These are phyloP conservation scores for Scomberomorus guttatus DNA, from an alignment of 2,797 vertebrate species.

Conservation along the genomic window DNA sequence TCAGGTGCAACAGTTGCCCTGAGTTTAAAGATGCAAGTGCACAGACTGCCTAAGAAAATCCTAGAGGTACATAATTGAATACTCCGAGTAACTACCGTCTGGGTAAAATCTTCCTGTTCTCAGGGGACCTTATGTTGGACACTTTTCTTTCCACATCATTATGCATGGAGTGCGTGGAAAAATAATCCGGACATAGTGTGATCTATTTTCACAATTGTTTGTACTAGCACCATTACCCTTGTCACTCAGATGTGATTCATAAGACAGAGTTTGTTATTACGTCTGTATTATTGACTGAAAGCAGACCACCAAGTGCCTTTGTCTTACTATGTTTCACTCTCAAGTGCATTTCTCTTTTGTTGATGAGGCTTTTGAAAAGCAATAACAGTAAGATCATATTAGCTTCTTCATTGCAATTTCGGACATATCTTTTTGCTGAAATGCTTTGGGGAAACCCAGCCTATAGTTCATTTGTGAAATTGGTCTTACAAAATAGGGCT, in stretches of 20 bases:
- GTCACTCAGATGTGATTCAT: conserved; percentile 77
- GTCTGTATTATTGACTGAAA: conserved; percentile 77
- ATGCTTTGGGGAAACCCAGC: conserved; percentile 65
- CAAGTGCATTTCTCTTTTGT: conserved; percentile 76
- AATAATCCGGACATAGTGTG: conserved; percentile 41
- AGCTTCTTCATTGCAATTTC: conserved; percentile 70
- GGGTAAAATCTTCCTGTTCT: conserved; percentile 10
- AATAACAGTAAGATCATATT: conserved; percentile 79
- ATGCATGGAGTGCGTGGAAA: conserved; percentile 34
- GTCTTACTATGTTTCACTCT: conserved; percentile 74
- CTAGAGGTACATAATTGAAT: neutral
- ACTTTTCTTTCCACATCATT: conserved; percentile 24
- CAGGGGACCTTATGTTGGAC: neutral
- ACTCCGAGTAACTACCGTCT: neutral
- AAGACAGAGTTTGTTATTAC: conserved; percentile 73
- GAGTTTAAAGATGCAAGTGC: neutral
- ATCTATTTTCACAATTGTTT: conserved; percentile 63
- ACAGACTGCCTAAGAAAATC: conserved; percentile 21
- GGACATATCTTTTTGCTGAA: conserved; percentile 69
- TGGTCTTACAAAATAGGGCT: conserved; percentile 44
- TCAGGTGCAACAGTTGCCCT: neutral
- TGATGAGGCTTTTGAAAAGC: conserved; percentile 77
- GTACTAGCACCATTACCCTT: conserved; percentile 56
- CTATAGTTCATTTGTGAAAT: conserved; percentile 69
- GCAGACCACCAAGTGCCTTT: conserved; percentile 70